Base-by-base conservation (phyloP, 64 coral and sea anemone genomes). In the Montipora sp. region DNA sequence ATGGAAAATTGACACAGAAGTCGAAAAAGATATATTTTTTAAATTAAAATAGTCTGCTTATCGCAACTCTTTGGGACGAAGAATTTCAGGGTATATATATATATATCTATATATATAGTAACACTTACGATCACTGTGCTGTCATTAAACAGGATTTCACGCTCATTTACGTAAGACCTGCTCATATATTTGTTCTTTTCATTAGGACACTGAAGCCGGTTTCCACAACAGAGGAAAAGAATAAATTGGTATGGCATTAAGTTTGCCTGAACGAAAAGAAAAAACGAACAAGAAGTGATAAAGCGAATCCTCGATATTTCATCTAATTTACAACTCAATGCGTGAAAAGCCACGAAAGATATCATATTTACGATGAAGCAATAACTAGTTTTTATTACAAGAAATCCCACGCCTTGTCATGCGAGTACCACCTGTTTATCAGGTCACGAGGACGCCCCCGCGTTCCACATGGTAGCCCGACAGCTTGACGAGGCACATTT, bases 391-490 rank as follows among this genome's bases (percentile, higher is more conserved):
- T 8, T 15, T 15, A 8, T 78, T 10, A 46, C 10, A 78, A 78
- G 15, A 16, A 15, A 16, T 46, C 47, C 75, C 47, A 19, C 15
- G 15, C 5, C 75, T 15, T 63, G 60, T 63, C 15, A 18, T 19
- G 3, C 3, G 49, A 78, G 16, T 50, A 49, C 18, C 75, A 78
- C 75, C 75, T 78, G 75, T 73, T 27, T 63, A 4, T 63, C 14
- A 5, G 12, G 75, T 78, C 75, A 78, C 75, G 75, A 78, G 75
- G 75, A 78, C 75, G 75, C 75, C 75, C 75, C 75, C 75, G 75
- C 75, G 47, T 49, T 76, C 46, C 75, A 50, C 45, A 78, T 49
- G 73, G 11, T 18, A 19, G 53, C 53, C 7, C 53, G 75, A 78
- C 75, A 5, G 44, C 46, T 14, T 78, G 45, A 19, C 46, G 27